Base-by-base conservation (phyloP, 2,888 invertebrate genomes). In the Carcina quercana region DNA sequence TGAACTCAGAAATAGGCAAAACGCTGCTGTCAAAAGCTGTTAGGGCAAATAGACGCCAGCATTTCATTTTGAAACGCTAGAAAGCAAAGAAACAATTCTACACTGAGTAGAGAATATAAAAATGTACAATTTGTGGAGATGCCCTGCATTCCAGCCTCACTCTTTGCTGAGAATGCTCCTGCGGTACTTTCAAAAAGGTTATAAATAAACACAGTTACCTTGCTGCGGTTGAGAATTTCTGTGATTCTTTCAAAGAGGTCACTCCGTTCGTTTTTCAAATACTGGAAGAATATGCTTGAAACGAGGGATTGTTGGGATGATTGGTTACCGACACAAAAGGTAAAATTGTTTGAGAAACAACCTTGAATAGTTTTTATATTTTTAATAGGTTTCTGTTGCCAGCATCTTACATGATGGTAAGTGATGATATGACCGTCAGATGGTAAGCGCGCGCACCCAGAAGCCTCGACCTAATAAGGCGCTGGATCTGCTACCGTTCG, bases 81-180 rank as follows among this genome's bases (percentile, higher is more conserved):
- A 25, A 13, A 17, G 37, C 38, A 42, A 47, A 50, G 45, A 42
- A 50, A 52, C 48, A 48, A 45, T 49, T 53, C 38, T 34, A 35
- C 37, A 40, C 32, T 35, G 36, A 41, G 35, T 36, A 44, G 49
- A 53, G 48, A 32, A 45, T 52, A 52, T 56, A 49, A 48, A 52
- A 47, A 47, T 42, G 34, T 35, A 40, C 47, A 45, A 47, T 43
- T 50, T 52, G 48, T 49, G 39, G 14, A 21, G 13, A 14, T 21
- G 29, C 3, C 11, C 8, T 5, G 17, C 30, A 34, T 34, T 29
- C 26, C 26, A 17, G 11, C 35, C 21, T 36, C 17, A 21, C 28
- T 40, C 40, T 42, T 30, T 37, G 37, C 37, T 35, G 35, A 34
- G 39, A 42, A 42, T 43, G 40, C 40, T 39, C 34, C 35, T 39